Evolutionary conservation across 2,113 vertebrate species (phyloP).

Genomic region (Phalacrocorax aristotelis): DNA sequence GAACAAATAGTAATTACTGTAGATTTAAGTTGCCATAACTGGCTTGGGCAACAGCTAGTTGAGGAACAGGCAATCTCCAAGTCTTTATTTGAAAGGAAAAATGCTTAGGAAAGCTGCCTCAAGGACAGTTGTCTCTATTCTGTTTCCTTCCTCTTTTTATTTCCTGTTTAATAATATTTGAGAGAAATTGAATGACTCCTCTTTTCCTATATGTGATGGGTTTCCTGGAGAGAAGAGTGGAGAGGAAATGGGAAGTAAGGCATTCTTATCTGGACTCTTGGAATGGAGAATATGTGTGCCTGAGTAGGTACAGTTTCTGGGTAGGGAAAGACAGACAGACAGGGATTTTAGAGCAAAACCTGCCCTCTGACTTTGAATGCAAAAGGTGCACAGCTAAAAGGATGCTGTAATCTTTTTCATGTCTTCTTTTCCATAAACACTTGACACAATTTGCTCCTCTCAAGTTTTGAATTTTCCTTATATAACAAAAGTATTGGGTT

Average conservation of each 20-base stretch:
- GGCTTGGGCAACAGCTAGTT: neutral
- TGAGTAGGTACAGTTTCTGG: neutral
- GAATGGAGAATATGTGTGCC: neutral
- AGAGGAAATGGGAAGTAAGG: neutral
- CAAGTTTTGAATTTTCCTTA: neutral
- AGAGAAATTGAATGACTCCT: neutral
- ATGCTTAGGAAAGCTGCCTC: neutral
- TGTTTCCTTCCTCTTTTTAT: neutral
- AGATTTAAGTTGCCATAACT: neutral
- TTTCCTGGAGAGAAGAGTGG: neutral
- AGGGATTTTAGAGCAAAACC: neutral
- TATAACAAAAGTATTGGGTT: neutral
- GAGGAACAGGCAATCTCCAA: neutral
- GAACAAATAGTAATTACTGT: neutral
- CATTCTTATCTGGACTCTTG: neutral
- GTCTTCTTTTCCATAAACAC: neutral
- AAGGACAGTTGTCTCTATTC: neutral
- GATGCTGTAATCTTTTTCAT: neutral
- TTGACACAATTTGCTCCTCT: neutral
- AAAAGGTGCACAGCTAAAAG: neutral
- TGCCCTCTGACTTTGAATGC: neutral
- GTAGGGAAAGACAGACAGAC: neutral
- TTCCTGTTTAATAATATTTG: neutral
- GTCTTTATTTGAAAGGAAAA: neutral
- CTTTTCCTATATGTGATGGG: neutral